Base-by-base conservation (phyloP, 2,113 vertebrate species). In the Eonycteris spelaea region DNA sequence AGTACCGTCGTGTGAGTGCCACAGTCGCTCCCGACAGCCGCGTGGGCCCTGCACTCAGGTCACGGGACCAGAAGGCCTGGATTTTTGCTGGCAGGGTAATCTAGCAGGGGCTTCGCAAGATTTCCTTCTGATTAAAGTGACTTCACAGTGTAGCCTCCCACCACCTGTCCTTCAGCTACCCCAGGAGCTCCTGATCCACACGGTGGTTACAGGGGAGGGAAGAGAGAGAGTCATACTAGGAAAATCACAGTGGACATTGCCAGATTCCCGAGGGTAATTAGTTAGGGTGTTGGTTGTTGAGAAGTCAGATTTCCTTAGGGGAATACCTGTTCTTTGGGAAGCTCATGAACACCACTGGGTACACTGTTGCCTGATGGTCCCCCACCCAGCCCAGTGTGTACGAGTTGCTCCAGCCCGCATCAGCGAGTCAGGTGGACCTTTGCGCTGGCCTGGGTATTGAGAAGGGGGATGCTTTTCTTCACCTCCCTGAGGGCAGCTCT, bases 1-100 rank as follows among this genome's bases (percentile, higher is more conserved):
- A 99, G 99, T 99, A 98, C 92, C 94, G 35, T 2, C 30, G 35
- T 51, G 57, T 43, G 86, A 77, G 40, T 28, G 11, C 78, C 77
- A 13, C 22, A 16, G 38, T 11, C 38, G 51, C 51, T 48, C 53
- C 88, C 19, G 21, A 61, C 30, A 45, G 78, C 43, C 16, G 5
- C 2, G 38, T 1, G 75, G 91, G 65, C 48, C 87, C 71, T 53
- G 40, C 57, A 9, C 26, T 30, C 33, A 43, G 80, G 38, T 95
- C 75, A 7, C 22, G 11, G 89, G 80, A 68, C 38, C 80, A 73
- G 40, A 53, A 35, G 68, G 67, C 53, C 65, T 96, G 80, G 61
- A 14, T 57, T 61, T 61, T 78, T 33, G 61, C 86, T 65, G 74
- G 35, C 2, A 14, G 85, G 57, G 65, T 48, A 24, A 59, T 40